Base-by-base conservation (phyloP, 2,797 vertebrate genomes). In the Cossypha caffra region DNA sequence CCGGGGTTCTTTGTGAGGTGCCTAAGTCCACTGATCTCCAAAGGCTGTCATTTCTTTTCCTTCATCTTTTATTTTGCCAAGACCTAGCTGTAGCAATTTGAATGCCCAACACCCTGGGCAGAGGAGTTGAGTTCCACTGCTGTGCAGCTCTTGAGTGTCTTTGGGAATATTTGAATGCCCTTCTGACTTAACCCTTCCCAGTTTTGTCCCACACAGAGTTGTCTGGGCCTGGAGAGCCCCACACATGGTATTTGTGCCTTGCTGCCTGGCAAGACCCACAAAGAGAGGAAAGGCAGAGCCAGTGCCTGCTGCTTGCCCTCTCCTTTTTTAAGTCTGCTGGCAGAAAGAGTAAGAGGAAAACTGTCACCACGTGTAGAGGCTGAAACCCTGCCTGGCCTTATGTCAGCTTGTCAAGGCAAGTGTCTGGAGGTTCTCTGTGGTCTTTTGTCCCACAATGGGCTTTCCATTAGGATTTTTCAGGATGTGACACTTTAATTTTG, bases 341-440 rank as follows among this genome's bases (percentile, higher is more conserved):
- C 2, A 18, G 42, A 43, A 82, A 63, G 11, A 72, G 13, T 29
- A 82, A 54, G 0, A 4, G 21, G 29, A 68, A 87, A 75, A 43
- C 16, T 3, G 1, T 16, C 29, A 57, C 29, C 0, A 0, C 21
- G 4, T 71, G 42, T 48, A 57, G 29, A 17, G 28, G 4, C 28
- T 89, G 40, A 69, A 94, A 54, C 21, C 18, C 26, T 57, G 3
- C 13, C n/a, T 82, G 42, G 29, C 7, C 28, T 85, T 50, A 35
- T 26, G 13, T 25, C 48, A 67, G n/a, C 15, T 82, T 76, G 47
- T 43, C 20, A 83, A 40, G 17, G 11, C 26, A 82, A 47, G 11
- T 8, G 8, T 25, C 5, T 79, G 16, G 13, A 69, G 29, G 3
- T 61, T 69, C 35, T 38, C 19, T 69, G 2, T 40, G 10, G 33